Evolutionary conservation across 53 echinoderm and acorn worm species (phyloP).

Genomic region (Glandiceps talaboti): DNA sequence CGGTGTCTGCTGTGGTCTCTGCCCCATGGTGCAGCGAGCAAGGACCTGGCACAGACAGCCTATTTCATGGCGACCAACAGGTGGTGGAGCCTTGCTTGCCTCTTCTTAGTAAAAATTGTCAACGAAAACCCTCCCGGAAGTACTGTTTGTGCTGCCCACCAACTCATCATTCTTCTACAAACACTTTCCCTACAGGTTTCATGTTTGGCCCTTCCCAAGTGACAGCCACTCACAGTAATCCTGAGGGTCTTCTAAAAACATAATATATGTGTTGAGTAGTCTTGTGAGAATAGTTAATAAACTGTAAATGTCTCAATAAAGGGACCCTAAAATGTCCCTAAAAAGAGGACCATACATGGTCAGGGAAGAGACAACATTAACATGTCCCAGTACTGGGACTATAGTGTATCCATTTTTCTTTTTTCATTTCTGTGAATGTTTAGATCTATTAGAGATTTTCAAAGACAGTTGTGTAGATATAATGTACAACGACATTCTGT

Average conservation of each 20-base stretch:
- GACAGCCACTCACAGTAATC: background rate
- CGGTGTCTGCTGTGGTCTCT: conserved; percentile 11
- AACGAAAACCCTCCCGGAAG: background rate
- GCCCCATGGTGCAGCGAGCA: conserved; percentile 82
- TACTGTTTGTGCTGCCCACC: background rate
- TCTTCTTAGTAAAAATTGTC: conserved; percentile 10
- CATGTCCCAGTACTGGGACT: background rate
- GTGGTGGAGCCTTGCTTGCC: conserved; percentile 80
- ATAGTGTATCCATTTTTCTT: too few species aligned
- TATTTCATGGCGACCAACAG: conserved; percentile 99
- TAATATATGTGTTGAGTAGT: background rate
- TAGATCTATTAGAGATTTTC: too few species aligned
- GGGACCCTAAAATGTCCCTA: background rate
- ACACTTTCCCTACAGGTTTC: background rate
- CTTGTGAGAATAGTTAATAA: background rate
- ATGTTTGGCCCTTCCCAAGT: background rate
- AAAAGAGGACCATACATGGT: background rate
- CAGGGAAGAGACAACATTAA: background rate
- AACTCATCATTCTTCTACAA: background rate
- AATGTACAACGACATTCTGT: too few species aligned
- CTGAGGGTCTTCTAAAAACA: background rate
- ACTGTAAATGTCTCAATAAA: background rate
- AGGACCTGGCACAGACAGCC: conserved; percentile 99
- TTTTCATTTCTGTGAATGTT: too few species aligned
- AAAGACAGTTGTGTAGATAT: too few species aligned